Evolutionary conservation across 2,888 invertebrate genomes (phyloP).

Genomic region (Drosophila leonis): DNA sequence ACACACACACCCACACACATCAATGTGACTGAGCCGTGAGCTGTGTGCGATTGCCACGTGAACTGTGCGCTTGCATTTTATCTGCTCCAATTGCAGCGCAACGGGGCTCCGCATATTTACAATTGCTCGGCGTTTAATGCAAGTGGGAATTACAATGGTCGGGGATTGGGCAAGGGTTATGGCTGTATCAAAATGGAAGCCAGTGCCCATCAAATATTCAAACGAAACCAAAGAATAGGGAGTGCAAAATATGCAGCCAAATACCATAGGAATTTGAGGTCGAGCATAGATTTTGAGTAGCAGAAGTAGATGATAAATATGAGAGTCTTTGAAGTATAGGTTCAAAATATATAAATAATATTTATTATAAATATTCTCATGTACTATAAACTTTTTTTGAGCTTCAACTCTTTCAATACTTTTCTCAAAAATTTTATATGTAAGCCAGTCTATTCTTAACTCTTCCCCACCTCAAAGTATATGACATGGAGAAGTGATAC

Average conservation of each 20-base stretch:
- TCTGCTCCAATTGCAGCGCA: slow-evolving; percentile 76
- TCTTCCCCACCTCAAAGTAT: too few relatives aligned
- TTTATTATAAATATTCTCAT: too few relatives aligned
- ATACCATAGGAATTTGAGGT: slow-evolving; percentile 11
- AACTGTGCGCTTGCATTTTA: slow-evolving; percentile 66
- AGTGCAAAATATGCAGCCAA: slow-evolving; percentile 25
- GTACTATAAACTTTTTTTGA: too few relatives aligned
- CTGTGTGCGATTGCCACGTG: slow-evolving; percentile 50
- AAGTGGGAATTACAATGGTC: slow-evolving; percentile 74
- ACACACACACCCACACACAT: slow-evolving; percentile 2
- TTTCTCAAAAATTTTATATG: too few relatives aligned
- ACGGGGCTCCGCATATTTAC: slow-evolving; percentile 62
- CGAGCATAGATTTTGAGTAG: background rate
- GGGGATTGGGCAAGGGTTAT: slow-evolving; percentile 14
- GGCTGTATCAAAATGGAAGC: slow-evolving; percentile 9
- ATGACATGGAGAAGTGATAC: too few relatives aligned
- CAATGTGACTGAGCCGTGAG: slow-evolving; percentile 3
- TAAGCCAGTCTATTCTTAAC: too few relatives aligned
- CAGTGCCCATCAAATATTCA: slow-evolving; percentile 60
- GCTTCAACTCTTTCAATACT: too few relatives aligned
- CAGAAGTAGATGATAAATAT: too few relatives aligned
- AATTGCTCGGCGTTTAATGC: slow-evolving; percentile 76
- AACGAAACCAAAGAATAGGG: slow-evolving; percentile 41
- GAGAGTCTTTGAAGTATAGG: background rate
- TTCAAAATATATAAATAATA: background rate